Conservation (phyloP, 23 tunicate genomes). For the Ciona savignyi region DNA sequence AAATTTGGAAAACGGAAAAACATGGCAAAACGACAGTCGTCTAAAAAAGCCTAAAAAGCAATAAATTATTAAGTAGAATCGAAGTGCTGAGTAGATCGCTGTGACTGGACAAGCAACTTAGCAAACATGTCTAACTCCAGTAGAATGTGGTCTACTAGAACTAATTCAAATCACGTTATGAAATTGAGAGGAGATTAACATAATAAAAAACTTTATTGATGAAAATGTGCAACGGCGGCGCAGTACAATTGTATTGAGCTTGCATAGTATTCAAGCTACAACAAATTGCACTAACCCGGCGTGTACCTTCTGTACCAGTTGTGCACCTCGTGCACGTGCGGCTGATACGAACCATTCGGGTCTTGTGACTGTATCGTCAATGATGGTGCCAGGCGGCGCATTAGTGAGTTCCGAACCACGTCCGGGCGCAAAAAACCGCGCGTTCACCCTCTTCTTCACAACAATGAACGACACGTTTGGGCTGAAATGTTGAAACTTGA, state of each 20-base stretch:
- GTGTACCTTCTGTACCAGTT: not conserved
- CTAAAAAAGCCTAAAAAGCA: too few species aligned
- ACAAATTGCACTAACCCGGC: slow-evolving; percentile 82
- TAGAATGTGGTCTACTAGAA: too few species aligned
- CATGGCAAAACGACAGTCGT: too few species aligned
- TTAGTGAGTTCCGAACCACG: slow-evolving; percentile 28
- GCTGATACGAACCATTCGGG: slow-evolving; percentile 63
- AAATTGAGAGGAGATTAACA: too few species aligned
- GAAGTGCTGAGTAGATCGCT: too few species aligned
- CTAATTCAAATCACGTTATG: too few species aligned
- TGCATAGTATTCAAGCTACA: slow-evolving; percentile 77
- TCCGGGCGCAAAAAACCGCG: slow-evolving; percentile 49
- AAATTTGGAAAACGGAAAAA: too few species aligned
- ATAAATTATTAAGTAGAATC: too few species aligned
- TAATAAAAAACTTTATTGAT: not conserved
- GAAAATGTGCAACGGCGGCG: not conserved
- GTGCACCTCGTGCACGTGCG: not conserved
- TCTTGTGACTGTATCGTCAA: slow-evolving; percentile 80
- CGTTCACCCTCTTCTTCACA: slow-evolving; percentile 85
- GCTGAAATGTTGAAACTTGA: slow-evolving; percentile 15
- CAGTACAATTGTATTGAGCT: slow-evolving; percentile 67
- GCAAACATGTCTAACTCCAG: too few species aligned
- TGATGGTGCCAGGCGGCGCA: slow-evolving; percentile 83
- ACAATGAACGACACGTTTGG: slow-evolving; percentile 69
- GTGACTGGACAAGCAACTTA: too few species aligned